Percentiles rank a stretch among this genome's conserved stretches.
These are phyloP conservation scores for Phymatocera aterrima DNA, from an alignment of 2,888 invertebrate species.

Conservation along the genomic window DNA sequence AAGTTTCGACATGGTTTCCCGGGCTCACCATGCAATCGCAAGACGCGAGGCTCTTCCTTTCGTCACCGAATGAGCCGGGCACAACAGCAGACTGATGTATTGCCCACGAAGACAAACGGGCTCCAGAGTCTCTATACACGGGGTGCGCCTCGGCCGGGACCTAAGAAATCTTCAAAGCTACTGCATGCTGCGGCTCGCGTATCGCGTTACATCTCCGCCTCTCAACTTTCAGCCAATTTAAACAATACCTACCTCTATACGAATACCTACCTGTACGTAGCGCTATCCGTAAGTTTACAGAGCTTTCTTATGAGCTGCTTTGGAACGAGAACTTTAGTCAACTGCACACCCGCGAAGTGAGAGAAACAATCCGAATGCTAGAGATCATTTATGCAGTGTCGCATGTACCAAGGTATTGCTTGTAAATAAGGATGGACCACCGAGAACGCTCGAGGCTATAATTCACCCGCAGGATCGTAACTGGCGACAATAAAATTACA, in stretches of 20 bases:
- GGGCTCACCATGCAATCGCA: slow-evolving; percentile 8
- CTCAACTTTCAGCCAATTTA: slow-evolving; percentile 39
- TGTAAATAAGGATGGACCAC: slow-evolving; percentile 11
- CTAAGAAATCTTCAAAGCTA: slow-evolving; percentile 8
- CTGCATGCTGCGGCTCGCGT: neutral
- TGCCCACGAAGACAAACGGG: slow-evolving; percentile 38
- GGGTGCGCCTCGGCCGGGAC: neutral
- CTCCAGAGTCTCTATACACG: neutral
- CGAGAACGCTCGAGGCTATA: slow-evolving; percentile 29
- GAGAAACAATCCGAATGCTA: neutral
- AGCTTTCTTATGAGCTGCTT: neutral
- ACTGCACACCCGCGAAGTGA: neutral
- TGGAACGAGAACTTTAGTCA: neutral
- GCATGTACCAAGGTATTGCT: neutral
- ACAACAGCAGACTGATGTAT: slow-evolving; percentile 40
- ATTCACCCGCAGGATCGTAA: slow-evolving; percentile 26
- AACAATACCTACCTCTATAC: no score
- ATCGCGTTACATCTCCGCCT: slow-evolving; percentile 35
- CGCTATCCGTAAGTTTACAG: neutral
- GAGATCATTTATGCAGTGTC: slow-evolving; percentile 31
- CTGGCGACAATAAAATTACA: slow-evolving; percentile 43
- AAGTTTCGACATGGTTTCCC: slow-evolving; percentile 42
- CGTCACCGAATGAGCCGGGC: slow-evolving; percentile 34
- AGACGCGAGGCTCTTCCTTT: slow-evolving; percentile 29
- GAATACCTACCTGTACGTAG: neutral